Base-by-base conservation (phyloP, 2,113 vertebrate species). In the Spheniscus mendiculus region DNA sequence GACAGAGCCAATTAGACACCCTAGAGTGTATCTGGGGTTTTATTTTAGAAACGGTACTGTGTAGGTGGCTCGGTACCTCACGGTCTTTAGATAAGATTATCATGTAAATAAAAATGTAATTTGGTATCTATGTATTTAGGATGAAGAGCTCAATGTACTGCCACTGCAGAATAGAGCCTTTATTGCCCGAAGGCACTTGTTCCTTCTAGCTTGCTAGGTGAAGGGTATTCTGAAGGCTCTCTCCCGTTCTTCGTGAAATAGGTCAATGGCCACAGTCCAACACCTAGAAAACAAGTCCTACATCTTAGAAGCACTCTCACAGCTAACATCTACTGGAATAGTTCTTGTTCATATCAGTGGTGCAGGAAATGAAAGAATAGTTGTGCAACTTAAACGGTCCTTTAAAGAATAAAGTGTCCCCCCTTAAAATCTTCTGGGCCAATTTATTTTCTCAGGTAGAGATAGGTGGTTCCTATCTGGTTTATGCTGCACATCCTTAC, bases 241-340 rank as follows among this genome's bases (percentile, higher is more conserved):
- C 29, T 86, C 34, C 27, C 77, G 58, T 40, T 38, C 86, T 56
- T 72, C n/a, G 4, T 45, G 19, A n/a, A 80, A 25, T 7, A 58
- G 58, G 22, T 80, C 38, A 38, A 6, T 77, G 53, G 40, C 56
- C 83, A 55, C 45, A 36, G 45, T 34, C 29, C 65, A 27, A 30
- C 40, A 69, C 53, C 71, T 30, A 4, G 45, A 85, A 70, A 38
- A 13, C 0, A 0, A 9, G 2, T 62, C 34, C 53, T 45, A 0
- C 11, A 2, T 38, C 49, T 72, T 26, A 56, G 49, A 52, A 76
- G 66, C 42, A 30, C 16, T 59, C 34, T 62, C 56, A 59, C 21
- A 79, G 65, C 11, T 58, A 49, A 32, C 18, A n/a, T 44, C 32
- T 78, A 10, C 52, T 52, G 69, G 27, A 74, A 42, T 13, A 40